These are phyloP conservation scores for Erebia palarica DNA, from an alignment of 2,888 invertebrate genomes.

Conservation along the genomic window DNA sequence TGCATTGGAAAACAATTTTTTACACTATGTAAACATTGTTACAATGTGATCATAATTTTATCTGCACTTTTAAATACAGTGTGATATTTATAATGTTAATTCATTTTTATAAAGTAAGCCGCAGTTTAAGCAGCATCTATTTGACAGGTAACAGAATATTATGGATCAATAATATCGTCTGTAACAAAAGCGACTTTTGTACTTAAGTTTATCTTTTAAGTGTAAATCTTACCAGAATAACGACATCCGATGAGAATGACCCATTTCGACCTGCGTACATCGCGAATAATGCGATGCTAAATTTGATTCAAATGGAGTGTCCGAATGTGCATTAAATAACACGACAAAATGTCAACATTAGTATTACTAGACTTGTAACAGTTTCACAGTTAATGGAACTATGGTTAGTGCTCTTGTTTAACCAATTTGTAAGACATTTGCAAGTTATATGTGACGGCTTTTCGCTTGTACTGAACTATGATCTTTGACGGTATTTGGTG, in stretches of 20 bases:
- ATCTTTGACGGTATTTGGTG: background rate
- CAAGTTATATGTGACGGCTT: constrained; percentile 10
- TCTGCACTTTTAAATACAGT: constrained; percentile 11
- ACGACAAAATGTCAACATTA: constrained; percentile 40
- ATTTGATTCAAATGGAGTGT: constrained; percentile 44
- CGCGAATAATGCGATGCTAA: constrained; percentile 43
- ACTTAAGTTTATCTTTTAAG: background rate
- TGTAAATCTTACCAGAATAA: constrained; percentile 9
- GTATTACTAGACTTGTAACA: constrained; percentile 27
- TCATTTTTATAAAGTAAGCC: too few relatives aligned
- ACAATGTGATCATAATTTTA: background rate
- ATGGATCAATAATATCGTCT: too few relatives aligned
- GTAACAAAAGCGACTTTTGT: background rate
- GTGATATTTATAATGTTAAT: background rate
- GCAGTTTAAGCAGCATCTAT: too few relatives aligned
- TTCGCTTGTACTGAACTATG: background rate
- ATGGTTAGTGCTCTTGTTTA: constrained; percentile 17
- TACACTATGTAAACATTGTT: background rate
- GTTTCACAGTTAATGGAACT: constrained; percentile 26
- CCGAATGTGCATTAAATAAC: constrained; percentile 38
- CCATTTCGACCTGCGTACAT: constrained; percentile 28
- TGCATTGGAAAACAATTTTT: constrained; percentile 11
- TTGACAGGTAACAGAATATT: too few relatives aligned
- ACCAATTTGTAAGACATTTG: constrained; percentile 8
- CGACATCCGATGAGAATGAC: constrained; percentile 26